A percentile compares a stretch with the other conserved stretches of the same genome.
These are phyloP conservation scores for Oopsacas minuta DNA, from an alignment of 37 sponge, comb jelly and placozoan species.

Conservation along the genomic window DNA sequence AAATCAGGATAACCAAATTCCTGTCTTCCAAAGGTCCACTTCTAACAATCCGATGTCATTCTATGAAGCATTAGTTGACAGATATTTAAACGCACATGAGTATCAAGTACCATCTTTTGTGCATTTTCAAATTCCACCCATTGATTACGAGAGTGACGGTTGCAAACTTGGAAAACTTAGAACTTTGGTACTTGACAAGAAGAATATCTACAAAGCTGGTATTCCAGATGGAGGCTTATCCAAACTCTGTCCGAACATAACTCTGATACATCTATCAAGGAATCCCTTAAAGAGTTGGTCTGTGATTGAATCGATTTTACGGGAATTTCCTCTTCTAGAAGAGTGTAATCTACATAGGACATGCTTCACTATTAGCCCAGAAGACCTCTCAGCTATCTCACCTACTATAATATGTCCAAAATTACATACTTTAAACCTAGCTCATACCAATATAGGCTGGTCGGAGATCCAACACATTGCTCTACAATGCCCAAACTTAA, in stretches of 20 bases:
- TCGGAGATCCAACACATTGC: background rate
- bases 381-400: background rate
- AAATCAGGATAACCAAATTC: background rate
- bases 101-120: background rate
- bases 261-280: background rate
- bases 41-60: background rate
- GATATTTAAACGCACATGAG: background rate
- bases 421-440: background rate
- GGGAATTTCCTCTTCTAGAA: background rate
- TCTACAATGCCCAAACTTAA: background rate
- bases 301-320: background rate
- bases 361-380: background rate
- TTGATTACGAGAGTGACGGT: background rate
- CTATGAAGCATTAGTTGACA: conserved; percentile 4
- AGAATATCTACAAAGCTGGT: background rate
- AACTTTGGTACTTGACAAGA: background rate
- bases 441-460: background rate
- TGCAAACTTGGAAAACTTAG: background rate
- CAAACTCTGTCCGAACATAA: background rate
- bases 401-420: background rate
- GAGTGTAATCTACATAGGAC: background rate
- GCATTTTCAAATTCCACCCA: background rate
- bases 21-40: background rate
- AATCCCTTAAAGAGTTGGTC: background rate
- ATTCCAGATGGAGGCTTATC: background rate